Base-by-base conservation (phyloP, 1,140 invertebrate species). In the Zophobas atratus region DNA sequence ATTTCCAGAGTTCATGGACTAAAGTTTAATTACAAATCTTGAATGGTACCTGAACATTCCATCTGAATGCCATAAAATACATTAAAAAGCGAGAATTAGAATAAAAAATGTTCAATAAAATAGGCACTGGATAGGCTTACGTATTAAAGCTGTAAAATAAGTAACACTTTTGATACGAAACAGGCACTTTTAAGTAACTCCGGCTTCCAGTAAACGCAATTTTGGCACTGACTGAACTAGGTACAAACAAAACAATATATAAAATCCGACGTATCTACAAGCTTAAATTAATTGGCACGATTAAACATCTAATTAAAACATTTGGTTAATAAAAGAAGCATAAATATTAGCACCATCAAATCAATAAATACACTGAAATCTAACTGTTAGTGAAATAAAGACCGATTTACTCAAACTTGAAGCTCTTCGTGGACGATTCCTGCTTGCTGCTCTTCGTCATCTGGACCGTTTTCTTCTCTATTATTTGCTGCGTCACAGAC, bases 381-480 rank as follows among this genome's bases (percentile, higher is more conserved):
- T 56, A 60, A 46, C 3, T 0, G 57, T 33, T 3, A 33, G 38
- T 67, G 20, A 43, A 63, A 63, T 6, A 51, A 63, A 63, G 20
- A 38, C 39, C 39, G 49, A 20, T n/a, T 46, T 87, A 87, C 51
- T 89, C 87, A 76, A 88, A 89, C 43, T 85, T 85, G 74, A 89
- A 89, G 33, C 85, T 88, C 81, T 89, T 89, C 32, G 86, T 87
- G 70, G 87, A 87, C 2, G 87, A 87, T 76, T 89, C 88, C 57
- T 89, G 87, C 72, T 88, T 87, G 77, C 84, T 88, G 2, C 86
- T 86, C 63, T 84, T 86, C 3, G 86, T 87, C 82, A 85, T 89
- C 0, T 88, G 88, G 1, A 89, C 84, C 1, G 88, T 89, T 77
- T 88, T 89, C 75, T 89, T 89, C 76, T 90, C 89, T 5, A 87